Evolutionary conservation across 2,888 invertebrate genomes (phyloP), one percentile per base, ranked within the genome.

Genomic region (Eristalis intricaria): DNA sequence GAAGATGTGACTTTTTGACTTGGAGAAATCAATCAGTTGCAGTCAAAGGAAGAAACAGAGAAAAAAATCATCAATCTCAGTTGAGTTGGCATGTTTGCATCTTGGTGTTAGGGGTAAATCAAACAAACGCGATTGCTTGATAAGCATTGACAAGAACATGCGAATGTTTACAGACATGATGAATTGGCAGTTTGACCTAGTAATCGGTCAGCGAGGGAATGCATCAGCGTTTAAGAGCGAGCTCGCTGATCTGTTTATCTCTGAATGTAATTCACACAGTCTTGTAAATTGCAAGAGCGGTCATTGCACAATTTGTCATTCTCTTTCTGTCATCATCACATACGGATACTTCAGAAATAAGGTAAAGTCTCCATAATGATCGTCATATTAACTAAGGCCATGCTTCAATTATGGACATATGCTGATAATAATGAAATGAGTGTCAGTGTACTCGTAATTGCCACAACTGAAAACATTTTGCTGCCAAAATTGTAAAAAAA

Each of bases 11-110:
- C 56, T 82, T 82, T 81, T 82, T 77, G 81, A 70, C 75, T 70
- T 70, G 40, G 82, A 85, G 82, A n/a, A 73, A 82, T 85, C 73
- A 82, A 85, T 85, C 81, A 65, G 38, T 38, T 58, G 50, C 50
- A 60, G 19, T 22, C 50, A 56, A 64, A 64, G 29, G 40, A 77
- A 35, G 68, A 11, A 50, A 8, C 7, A 19, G n/a, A 19, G 7
- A 50, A 19, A 43, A 43, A n/a, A 43, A 43, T 38, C 38, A 38
- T 13, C 23, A 29, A 26, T 23, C 50, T 29, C n/a, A 10, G n/a
- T 22, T 1, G 22, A 76, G 71, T 80, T 84, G 80, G 60, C 81
- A 80, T 84, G 80, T 84, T 84, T 76, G 75, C 70, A 50, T 81
- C 80, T 66, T 61, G 73, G 38, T 80, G 75, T 70, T 79, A 69